phyloP scores from a whole-genome alignment of 2,797 vertebrate genomes.

The Anisognathus igniventris region DNA sequence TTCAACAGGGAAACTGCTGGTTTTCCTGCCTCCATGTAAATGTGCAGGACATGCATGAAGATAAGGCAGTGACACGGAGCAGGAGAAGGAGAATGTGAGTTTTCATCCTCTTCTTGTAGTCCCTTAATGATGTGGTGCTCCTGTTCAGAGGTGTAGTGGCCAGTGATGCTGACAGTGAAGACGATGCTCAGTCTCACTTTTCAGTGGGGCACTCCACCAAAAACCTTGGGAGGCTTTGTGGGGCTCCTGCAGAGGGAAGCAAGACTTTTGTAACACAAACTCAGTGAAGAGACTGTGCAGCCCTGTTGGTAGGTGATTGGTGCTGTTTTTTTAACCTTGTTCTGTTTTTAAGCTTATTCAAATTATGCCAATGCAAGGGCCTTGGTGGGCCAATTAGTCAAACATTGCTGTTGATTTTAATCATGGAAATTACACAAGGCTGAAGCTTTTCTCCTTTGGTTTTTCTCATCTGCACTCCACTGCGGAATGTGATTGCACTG shows the following conservation, averaged over 20 bases:
- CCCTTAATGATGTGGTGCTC: fast-evolving
- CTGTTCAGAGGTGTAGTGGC: not conserved
- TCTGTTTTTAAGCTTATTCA: slow-evolving; percentile 42
- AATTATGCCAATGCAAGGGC: slow-evolving; percentile 33
- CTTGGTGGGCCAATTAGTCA: slow-evolving; percentile 58
- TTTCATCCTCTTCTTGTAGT: not conserved
- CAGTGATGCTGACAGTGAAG: not conserved
- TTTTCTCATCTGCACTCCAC: slow-evolving; percentile 40
- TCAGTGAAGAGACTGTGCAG: not conserved
- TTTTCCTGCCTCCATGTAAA: not conserved
- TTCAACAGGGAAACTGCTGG: not conserved
- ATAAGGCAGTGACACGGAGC: not conserved
- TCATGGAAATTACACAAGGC: slow-evolving; percentile 50
- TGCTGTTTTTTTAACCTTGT: not conserved
- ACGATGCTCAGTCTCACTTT: not conserved
- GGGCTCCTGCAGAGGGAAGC: not conserved
- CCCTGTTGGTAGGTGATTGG: not conserved
- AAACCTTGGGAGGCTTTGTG: not conserved
- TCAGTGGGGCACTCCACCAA: not conserved
- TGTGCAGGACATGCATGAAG: not conserved
- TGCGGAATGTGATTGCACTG: slow-evolving; percentile 11
- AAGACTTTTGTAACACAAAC: not conserved
- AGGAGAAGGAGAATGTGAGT: not conserved
- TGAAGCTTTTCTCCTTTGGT: slow-evolving; percentile 22
- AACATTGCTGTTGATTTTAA: slow-evolving; percentile 57